phyloP scores from a whole-genome alignment of 1,140 invertebrate species.

The Pseudobourletiella spinata region DNA sequence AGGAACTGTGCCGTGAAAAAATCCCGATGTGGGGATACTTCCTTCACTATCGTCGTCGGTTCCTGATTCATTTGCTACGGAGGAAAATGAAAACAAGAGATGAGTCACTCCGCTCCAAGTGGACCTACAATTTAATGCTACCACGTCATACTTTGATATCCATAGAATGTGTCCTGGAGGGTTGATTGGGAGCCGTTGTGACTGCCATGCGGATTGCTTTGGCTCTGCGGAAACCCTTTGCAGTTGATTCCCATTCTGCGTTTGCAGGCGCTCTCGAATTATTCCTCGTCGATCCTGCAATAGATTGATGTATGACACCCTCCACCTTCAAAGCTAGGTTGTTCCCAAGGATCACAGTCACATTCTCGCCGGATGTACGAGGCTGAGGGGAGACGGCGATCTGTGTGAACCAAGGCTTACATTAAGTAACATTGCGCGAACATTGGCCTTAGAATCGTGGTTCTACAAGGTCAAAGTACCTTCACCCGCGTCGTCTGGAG shows the following conservation, averaged over 20 bases:
- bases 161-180: conserved; percentile 21
- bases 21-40: conserved; percentile 62
- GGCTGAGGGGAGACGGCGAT: conserved; percentile 76
- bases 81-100: neutral
- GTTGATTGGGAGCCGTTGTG: conserved; percentile 31
- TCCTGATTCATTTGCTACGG: conserved; percentile 23
- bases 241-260: neutral
- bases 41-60: conserved; percentile 21
- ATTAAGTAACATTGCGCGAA: too few species aligned
- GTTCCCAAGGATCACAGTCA: conserved; percentile 63
- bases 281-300: neutral
- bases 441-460: too few species aligned
- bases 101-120: too few species aligned
- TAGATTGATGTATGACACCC: conserved; percentile 64
- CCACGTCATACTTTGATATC: conserved; percentile 19
- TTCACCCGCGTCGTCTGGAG: conserved; percentile 65
- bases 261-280: neutral
- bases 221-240: conserved; percentile 33
- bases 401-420: conserved; percentile 40
- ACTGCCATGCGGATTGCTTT: conserved; percentile 38
- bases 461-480: too few species aligned
- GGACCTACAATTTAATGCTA: conserved; percentile 2
- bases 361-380: conserved; percentile 60
- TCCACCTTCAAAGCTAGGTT: conserved; percentile 77
- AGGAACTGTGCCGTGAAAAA: conserved; percentile 72